These are phyloP conservation scores for Tenebrosternarchus preto DNA, from an alignment of 2,113 vertebrate genomes.

Conservation along the genomic window DNA sequence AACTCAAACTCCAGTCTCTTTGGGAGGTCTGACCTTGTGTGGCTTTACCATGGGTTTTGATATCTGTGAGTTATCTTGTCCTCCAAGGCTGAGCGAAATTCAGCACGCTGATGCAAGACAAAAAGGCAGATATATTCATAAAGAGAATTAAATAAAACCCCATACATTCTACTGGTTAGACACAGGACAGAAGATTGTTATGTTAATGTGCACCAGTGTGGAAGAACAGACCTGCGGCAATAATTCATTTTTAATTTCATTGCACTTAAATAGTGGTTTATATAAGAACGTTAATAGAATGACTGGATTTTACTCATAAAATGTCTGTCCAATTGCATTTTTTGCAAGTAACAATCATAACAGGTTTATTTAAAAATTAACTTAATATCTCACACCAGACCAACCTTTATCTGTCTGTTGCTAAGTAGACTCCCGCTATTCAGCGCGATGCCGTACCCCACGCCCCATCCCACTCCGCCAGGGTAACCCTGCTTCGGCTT, in stretches of 20 bases:
- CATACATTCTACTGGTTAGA: too few species aligned
- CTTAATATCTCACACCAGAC: not conserved
- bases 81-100: slow-evolving; percentile 59
- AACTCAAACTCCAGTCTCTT: slow-evolving; percentile 6
- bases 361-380: not conserved
- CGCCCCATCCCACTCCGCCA: slow-evolving; percentile 75
- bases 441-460: slow-evolving; percentile 64
- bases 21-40: not conserved
- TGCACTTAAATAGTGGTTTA: too few species aligned
- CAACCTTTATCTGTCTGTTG: slow-evolving; percentile 75
- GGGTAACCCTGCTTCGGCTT: slow-evolving; percentile 57
- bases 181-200: too few species aligned
- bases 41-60: slow-evolving; percentile 73
- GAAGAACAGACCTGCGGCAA: too few species aligned
- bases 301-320: too few species aligned
- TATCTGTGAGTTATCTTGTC: slow-evolving; percentile 67
- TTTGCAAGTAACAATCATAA: too few species aligned
- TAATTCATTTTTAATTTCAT: too few species aligned
- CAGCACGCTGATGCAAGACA: slow-evolving; percentile 62
- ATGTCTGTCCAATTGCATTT: too few species aligned
- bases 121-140: not conserved
- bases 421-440: slow-evolving; percentile 64
- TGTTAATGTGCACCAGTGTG: too few species aligned
- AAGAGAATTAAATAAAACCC: not conserved
- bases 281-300: too few species aligned